Conservation (phyloP, 2,797 vertebrate genomes). For the Acipenser oxyrinchus region DNA sequence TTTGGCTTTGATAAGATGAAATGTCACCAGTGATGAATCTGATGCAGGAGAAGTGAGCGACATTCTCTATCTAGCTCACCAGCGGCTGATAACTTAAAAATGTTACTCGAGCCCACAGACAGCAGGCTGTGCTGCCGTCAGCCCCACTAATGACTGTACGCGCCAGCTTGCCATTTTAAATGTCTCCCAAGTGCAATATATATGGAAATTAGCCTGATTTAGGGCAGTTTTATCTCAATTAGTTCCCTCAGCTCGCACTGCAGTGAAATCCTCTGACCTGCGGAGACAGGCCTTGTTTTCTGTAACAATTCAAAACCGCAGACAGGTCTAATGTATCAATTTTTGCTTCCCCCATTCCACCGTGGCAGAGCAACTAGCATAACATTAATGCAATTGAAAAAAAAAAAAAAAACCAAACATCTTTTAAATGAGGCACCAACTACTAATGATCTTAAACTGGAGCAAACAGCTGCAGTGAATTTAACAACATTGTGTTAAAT, state of each 20-base stretch:
- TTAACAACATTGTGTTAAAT: too few relatives aligned
- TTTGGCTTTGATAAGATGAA: too few relatives aligned
- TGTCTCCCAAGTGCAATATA: slow-evolving; percentile 4
- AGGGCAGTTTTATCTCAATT: slow-evolving; percentile 7
- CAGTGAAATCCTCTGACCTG: neutral
- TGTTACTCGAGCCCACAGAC: too few relatives aligned
- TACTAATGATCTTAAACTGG: too few relatives aligned
- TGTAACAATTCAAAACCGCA: neutral
- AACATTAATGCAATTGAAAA: neutral
- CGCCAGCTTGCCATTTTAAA: neutral
- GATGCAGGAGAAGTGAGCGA: too few relatives aligned
- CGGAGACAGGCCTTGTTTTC: neutral
- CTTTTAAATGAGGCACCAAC: too few relatives aligned
- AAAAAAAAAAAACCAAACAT: too few relatives aligned
- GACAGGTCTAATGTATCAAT: neutral
- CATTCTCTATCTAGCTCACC: too few relatives aligned
- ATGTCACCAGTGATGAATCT: too few relatives aligned
- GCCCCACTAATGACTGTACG: neutral
- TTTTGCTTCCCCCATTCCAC: neutral
- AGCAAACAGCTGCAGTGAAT: too few relatives aligned
- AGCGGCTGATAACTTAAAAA: too few relatives aligned
- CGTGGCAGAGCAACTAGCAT: neutral
- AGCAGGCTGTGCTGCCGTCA: neutral
- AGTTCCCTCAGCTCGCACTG: neutral
- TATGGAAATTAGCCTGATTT: slow-evolving; percentile 8